Evolutionary conservation across 2,113 vertebrate genomes (phyloP).

Genomic region (Otolemur garnettii): DNA sequence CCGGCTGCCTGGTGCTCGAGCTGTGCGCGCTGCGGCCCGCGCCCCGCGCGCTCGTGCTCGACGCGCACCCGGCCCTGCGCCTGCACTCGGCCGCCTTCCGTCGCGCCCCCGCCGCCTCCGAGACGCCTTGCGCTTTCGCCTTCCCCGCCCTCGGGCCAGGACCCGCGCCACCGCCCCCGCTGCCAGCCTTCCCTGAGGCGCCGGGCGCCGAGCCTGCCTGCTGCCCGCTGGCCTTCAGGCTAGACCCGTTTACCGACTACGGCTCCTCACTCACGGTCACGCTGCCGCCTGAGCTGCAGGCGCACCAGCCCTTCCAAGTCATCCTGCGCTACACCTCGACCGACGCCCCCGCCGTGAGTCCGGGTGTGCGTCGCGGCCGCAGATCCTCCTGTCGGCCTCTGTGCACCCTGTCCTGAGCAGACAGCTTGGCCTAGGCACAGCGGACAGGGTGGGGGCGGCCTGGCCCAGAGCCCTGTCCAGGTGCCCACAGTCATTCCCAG

Average conservation of each 20-base stretch:
- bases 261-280: constrained; percentile 93
- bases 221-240: constrained; percentile 89
- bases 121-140: constrained; percentile 71
- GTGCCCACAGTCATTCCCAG: not conserved
- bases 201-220: constrained; percentile 57
- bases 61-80: constrained; percentile 92
- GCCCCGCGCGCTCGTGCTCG: constrained; percentile 90
- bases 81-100: constrained; percentile 87
- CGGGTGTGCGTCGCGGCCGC: not conserved
- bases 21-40: constrained; percentile 88
- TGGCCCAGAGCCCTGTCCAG: not conserved
- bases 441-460: not conserved
- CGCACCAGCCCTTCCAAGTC: constrained; percentile 92
- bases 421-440: not conserved
- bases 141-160: constrained; percentile 40
- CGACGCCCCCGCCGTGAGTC: constrained; percentile 95
- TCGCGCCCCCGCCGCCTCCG: constrained; percentile 65
- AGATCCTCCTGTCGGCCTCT: too few relatives aligned
- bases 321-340: constrained; percentile 94
- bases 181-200: constrained; percentile 66
- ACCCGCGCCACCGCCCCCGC: constrained; percentile 60
- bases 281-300: constrained; percentile 88
- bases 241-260: constrained; percentile 95
- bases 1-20: constrained; percentile 94
- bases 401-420: not conserved